Percentiles rank a stretch among this genome's conserved stretches.
Evolutionary conservation across 2,797 vertebrate genomes (phyloP).

Genomic region (Eutrigla gurnardus): DNA sequence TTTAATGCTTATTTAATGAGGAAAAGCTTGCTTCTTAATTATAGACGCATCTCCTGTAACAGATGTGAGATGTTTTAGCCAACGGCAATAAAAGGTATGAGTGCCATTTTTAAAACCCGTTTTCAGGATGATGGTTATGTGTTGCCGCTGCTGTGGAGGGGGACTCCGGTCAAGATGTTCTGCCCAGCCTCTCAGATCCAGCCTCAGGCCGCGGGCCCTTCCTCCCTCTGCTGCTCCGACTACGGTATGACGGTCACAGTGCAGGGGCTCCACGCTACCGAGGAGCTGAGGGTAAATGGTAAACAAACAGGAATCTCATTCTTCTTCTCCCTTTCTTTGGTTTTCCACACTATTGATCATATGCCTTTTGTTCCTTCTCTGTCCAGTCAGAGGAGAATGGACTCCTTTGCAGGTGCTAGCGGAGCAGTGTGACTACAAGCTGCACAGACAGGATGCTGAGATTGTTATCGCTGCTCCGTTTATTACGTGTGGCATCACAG

Average conservation of each 20-base stretch:
- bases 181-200: constrained; percentile 56
- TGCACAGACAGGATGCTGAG: constrained; percentile 38
- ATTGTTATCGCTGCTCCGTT: constrained; percentile 53
- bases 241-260: constrained; percentile 57
- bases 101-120: background rate
- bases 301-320: background rate
- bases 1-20: background rate
- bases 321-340: background rate
- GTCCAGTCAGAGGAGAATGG: constrained; percentile 74
- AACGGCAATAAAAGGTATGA: background rate
- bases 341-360: background rate
- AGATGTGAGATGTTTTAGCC: background rate
- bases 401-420: constrained; percentile 51
- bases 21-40: background rate
- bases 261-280: background rate
- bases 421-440: constrained; percentile 70
- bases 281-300: constrained; percentile 68
- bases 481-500: constrained; percentile 69
- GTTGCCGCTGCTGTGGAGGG: constrained; percentile 75
- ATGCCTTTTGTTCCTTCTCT: background rate
- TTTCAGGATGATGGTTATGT: constrained; percentile 62
- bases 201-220: background rate
- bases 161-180: constrained; percentile 59
- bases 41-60: background rate
- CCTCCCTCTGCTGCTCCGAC: constrained; percentile 69